Evolutionary conservation across 53 echinoderm and acorn worm genomes (phyloP), one percentile per base, ranked within the genome.

Genomic region (Holothuria leucospilota): DNA sequence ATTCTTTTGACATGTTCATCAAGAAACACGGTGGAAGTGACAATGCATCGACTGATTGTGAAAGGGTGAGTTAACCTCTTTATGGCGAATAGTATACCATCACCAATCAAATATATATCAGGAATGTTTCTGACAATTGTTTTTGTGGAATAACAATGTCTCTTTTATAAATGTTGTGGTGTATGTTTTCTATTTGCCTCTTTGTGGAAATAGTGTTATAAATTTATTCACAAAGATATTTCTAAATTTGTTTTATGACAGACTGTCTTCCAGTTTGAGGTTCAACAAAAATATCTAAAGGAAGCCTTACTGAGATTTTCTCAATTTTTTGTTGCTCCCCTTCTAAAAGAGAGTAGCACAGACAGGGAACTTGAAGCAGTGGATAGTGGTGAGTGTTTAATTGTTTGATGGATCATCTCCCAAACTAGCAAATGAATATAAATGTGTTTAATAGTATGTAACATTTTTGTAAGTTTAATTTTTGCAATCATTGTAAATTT

Each of bases 281-380:
- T 97, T 4, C 90, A 97, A 25, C 93, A 90, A 71, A 88, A 91
- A 77, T 87, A 82, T 30, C 87, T 95, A 53, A 85, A 83, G n/a
- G 98, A 97, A 64, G 95, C 93, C 39, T 72, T 97, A 72, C 69
- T 93, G 84, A 88, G 98, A 25, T 97, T 97, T 93, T 95, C 98
- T 41, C 98, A 97, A 84, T 97, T 97, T 85, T 95, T 95, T 39
- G 88, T 91, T 2, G 86, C 95, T 23, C 98, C 98, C 0, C 85
- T 95, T 15, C 82, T 95, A 30, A 97, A 95, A 69, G 92, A 90
- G 42, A 72, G 82, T 86, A 90, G 86, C 46, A 97, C 95, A 20
- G 95, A 97, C 85, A 82, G 95, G 63, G 98, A 97, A 78, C 84
- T 97, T 34, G 95, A 97, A 67, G 98, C 98, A 26, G 98, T 97